Percentiles rank a stretch among this genome's conserved stretches.
These are phyloP conservation scores for Cataglyphis altisquamis DNA, from an alignment of 2,888 invertebrate genomes.

Conservation along the genomic window DNA sequence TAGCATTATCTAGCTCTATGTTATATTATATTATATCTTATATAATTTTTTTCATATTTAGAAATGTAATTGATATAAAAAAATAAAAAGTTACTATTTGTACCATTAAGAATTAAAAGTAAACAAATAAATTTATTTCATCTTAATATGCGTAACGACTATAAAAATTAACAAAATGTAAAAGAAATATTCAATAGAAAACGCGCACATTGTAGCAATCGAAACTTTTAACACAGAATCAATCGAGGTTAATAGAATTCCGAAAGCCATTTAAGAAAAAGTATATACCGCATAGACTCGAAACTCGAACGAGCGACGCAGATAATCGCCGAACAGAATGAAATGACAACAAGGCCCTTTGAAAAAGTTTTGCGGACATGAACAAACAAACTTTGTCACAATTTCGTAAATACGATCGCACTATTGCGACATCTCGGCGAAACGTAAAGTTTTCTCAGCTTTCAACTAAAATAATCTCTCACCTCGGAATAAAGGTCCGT, in stretches of 20 bases:
- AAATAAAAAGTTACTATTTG: background rate
- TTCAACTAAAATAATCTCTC: constrained; percentile 76
- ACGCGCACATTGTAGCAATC: background rate
- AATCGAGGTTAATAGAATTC: background rate
- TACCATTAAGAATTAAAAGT: background rate
- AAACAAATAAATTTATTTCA: background rate
- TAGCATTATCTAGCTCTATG: no score
- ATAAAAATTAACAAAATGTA: background rate
- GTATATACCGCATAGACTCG: background rate
- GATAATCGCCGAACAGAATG: constrained; percentile 29
- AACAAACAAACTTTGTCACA: constrained; percentile 38
- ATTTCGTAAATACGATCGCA: constrained; percentile 60
- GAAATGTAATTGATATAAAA: background rate
- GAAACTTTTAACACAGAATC: background rate
- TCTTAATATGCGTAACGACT: background rate
- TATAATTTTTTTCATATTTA: background rate
- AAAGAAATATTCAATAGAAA: background rate
- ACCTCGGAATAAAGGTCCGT: constrained; percentile 99
- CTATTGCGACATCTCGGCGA: constrained; percentile 35
- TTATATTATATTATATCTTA: background rate
- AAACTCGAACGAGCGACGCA: background rate
- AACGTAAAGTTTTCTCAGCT: constrained; percentile 67
- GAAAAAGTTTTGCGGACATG: constrained; percentile 41
- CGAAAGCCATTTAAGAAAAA: background rate
- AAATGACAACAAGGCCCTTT: constrained; percentile 30